Evolutionary conservation across 2,888 invertebrate species (phyloP).

Genomic region (Himalopsyche tibetana): DNA sequence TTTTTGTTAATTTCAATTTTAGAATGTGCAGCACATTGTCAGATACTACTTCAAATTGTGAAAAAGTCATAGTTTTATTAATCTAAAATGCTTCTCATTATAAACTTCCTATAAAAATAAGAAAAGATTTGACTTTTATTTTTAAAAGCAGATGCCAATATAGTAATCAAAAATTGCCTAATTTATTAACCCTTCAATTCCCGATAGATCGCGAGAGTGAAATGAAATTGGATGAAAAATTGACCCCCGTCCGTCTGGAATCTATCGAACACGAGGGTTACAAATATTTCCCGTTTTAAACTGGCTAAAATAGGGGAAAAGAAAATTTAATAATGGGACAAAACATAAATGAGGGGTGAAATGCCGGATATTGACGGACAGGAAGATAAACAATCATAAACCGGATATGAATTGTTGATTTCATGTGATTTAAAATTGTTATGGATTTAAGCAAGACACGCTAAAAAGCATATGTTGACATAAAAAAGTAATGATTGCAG

Average conservation of each 20-base stretch:
- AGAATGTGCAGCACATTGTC: no score
- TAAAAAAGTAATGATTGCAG: no score
- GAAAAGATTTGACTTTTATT: no score
- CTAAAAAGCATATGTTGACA: no score
- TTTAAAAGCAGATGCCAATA: no score
- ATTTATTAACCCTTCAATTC: constrained; percentile 50
- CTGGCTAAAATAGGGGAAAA: constrained; percentile 58
- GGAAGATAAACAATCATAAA: constrained; percentile 58
- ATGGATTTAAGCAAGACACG: no score
- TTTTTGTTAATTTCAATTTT: no score
- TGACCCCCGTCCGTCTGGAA: constrained; percentile 51
- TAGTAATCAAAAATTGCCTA: no score
- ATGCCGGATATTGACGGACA: constrained; percentile 55
- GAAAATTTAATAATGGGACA: constrained; percentile 62
- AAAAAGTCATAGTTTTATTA: no score
- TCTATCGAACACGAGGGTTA: constrained; percentile 43
- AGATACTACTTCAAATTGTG: no score
- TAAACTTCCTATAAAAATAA: no score
- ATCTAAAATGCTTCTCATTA: no score
- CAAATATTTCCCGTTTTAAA: constrained; percentile 57
- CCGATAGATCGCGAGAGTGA: constrained; percentile 50
- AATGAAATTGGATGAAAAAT: constrained; percentile 65
- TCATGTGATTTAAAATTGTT: not conserved
- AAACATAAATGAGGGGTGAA: constrained; percentile 55
- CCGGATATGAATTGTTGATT: constrained; percentile 65